Evolutionary conservation across 2,797 vertebrate species (phyloP).

Genomic region (Gorsachius magnificus): DNA sequence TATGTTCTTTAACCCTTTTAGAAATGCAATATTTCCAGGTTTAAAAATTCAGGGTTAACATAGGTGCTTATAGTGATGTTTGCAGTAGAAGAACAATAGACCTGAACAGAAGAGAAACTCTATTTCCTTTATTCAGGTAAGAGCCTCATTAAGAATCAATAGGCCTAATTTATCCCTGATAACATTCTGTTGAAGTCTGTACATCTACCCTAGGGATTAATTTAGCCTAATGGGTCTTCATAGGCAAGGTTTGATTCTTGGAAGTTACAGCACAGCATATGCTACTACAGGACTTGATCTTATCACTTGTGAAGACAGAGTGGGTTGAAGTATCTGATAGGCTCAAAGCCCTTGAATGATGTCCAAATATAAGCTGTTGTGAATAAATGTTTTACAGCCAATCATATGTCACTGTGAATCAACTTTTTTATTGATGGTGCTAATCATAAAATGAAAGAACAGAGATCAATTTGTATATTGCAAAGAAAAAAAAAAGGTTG

Average conservation of each 20-base stretch:
- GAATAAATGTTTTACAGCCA: background rate
- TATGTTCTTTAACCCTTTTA: background rate
- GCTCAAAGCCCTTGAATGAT: constrained; percentile 5
- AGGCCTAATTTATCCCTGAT: constrained; percentile 38
- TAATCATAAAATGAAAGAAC: background rate
- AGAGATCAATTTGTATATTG: background rate
- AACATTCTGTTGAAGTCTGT: constrained; percentile 44
- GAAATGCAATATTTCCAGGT: background rate
- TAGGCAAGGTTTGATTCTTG: constrained; percentile 5
- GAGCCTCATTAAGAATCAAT: constrained; percentile 58
- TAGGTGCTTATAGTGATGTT: background rate
- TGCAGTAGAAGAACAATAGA: background rate
- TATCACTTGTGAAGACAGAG: background rate
- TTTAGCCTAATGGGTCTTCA: constrained; percentile 56
- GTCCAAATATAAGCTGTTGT: background rate
- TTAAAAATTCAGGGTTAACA: constrained; percentile 13
- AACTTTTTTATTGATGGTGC: background rate
- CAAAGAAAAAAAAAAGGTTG: background rate
- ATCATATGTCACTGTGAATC: background rate
- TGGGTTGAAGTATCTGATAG: background rate
- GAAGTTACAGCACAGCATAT: background rate
- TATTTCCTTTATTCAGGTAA: constrained; percentile 39
- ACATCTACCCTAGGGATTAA: constrained; percentile 23
- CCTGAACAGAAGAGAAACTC: background rate
- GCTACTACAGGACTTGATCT: background rate